Base-by-base conservation (phyloP, 2,888 invertebrate genomes). In the Melanophora roralis region DNA sequence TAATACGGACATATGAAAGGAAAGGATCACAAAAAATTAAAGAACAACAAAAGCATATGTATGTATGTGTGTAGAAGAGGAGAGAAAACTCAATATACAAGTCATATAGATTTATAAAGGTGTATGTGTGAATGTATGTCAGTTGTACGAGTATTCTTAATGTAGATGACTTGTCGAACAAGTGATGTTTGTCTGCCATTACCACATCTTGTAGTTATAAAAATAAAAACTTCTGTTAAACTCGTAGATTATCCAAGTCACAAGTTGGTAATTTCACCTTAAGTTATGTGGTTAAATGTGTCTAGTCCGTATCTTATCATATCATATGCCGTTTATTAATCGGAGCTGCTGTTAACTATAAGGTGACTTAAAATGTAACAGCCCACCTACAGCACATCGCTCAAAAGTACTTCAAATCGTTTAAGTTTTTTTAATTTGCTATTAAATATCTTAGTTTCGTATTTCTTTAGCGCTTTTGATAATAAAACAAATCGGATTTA, bases 1-100 rank as follows among this genome's bases (percentile, higher is more conserved):
- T 72, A 80, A 76, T 73, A 69, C 55, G 68, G 43, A 77, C 64
- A 76, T 72, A 76, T 75, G 72, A 69, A 53, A 81, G 32, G 23
- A 45, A 72, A 64, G 51, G 68, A 59, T 36, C 16, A 23, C 36
- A 75, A 65, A 38, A 65, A 34, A 51, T n/a, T 32, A 53, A 64
- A 64, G 38, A 7, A 43, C 19, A 34, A 27, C n/a, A 59, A 3
- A 27, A 27, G 6, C 53, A 55, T 21, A 55, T 57, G 19, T 27
- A 51, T n/a, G n/a, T n/a, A n/a, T n/a, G n/a, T n/a, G n/a, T n/a
- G 27, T 38, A 49, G 19, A 19, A 40, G 14, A 60, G 4, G 6
- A 53, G 19, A 8, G 14, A 62, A 23, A 62, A n/a, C 16, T 14
- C 21, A 49, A 14, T 14, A 21, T 2, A 21, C 16, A 53, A 36